These are phyloP conservation scores for Microctenopoma stevenorrisi DNA, from an alignment of 2,797 vertebrate species.

Conservation along the genomic window DNA sequence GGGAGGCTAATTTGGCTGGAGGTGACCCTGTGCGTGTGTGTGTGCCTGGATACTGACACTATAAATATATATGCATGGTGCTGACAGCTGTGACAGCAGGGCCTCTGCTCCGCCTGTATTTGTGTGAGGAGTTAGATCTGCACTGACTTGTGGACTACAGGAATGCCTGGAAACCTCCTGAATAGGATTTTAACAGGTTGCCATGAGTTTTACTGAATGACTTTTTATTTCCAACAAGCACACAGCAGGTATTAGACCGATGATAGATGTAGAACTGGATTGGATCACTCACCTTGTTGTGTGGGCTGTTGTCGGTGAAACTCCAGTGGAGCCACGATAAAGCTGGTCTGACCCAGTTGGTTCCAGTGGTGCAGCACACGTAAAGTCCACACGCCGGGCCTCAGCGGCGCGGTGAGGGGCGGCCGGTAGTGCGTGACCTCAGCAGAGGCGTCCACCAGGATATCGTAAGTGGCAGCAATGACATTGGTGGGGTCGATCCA, in stretches of 20 bases:
- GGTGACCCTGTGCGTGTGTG: slow-evolving; percentile 56
- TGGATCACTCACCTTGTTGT: slow-evolving; percentile 84
- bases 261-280: no score
- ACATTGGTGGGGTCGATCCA: slow-evolving; percentile 96
- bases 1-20: slow-evolving; percentile 48
- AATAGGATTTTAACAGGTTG: slow-evolving; percentile 23
- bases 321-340: slow-evolving; percentile 91
- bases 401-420: slow-evolving; percentile 89
- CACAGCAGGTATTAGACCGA: no score
- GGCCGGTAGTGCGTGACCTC: slow-evolving; percentile 97
- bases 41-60: slow-evolving; percentile 39
- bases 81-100: slow-evolving; percentile 58
- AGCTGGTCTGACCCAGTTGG: slow-evolving; percentile 92
- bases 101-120: slow-evolving; percentile 15
- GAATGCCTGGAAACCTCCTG: neutral
- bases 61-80: slow-evolving; percentile 52
- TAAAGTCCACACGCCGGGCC: slow-evolving; percentile 93
- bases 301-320: slow-evolving; percentile 89
- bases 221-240: no score
- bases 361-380: slow-evolving; percentile 95
- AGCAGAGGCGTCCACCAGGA: slow-evolving; percentile 92
- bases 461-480: slow-evolving; percentile 97
- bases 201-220: neutral
- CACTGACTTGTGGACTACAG: slow-evolving; percentile 5
- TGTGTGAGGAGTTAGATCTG: slow-evolving; percentile 27